Conservation (phyloP, 1,140 invertebrate genomes). For the Musca domestica region DNA sequence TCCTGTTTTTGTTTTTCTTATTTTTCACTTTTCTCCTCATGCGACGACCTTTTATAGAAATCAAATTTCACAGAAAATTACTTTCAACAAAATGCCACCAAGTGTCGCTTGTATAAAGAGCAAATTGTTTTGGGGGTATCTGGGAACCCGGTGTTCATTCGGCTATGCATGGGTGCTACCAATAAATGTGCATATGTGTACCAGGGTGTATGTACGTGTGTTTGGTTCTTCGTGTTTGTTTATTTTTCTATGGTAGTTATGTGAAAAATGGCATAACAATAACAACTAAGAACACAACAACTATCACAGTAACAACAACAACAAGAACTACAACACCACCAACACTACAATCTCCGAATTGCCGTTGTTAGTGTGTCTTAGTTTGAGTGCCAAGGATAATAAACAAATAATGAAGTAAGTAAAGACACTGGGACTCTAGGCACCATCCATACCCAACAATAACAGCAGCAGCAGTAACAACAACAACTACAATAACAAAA, state of each 20-base stretch:
- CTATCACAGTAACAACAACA: not conserved
- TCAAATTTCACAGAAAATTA: conserved; percentile 19
- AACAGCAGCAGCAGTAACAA: too few relatives aligned
- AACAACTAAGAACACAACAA: too few relatives aligned
- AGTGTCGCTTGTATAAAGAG: conserved; percentile 13
- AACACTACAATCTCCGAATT: too few relatives aligned
- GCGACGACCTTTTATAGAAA: conserved; percentile 1
- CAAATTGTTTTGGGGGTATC: conserved; percentile 7
- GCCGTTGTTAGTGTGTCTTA: too few relatives aligned
- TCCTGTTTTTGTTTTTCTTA: too few relatives aligned
- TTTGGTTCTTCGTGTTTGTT: not conserved
- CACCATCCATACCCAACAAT: too few relatives aligned
- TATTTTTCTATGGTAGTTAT: not conserved
- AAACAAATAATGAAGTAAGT: conserved; percentile 11
- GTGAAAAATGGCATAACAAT: conserved; percentile 1
- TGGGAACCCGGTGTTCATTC: not conserved
- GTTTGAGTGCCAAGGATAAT: not conserved
- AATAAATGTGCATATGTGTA: too few relatives aligned
- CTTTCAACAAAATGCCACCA: conserved; percentile 18
- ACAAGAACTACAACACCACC: too few relatives aligned
- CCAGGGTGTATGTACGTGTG: not conserved
- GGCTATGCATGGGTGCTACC: too few relatives aligned
- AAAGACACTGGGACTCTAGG: not conserved
- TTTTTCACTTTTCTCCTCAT: not conserved
- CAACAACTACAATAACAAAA: too few relatives aligned